Evolutionary conservation across 2,797 vertebrate species (phyloP), one percentile per base, ranked within the genome.

Genomic region (Cheirogaleus major): DNA sequence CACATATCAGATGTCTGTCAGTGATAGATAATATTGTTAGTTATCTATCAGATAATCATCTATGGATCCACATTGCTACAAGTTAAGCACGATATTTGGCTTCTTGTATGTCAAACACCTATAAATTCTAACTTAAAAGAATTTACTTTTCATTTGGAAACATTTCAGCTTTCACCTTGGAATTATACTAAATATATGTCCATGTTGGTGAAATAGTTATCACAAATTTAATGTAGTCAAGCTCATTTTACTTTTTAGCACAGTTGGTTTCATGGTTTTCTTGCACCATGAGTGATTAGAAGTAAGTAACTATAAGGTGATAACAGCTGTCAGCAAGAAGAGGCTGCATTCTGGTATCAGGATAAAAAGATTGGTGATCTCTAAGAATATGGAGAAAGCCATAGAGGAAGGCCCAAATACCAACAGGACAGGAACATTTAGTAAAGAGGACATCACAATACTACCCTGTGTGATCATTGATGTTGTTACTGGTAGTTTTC

Each of bases 201-300:
- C 78, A 57, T 15, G 48, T 82, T n/a, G n/a, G 82, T 92, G 73
- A 90, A 94, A 92, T 76, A 45, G 7, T 72, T 94, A 50, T 89
- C 41, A 76, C 12, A 94, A 87, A 35, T 43, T 70, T 50, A 84
- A 4, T 55, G n/a, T 80, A 38, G 59, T 75, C 4, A 43, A 87
- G 23, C 18, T 23, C 23, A 80, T 70, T 94, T 88, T 61, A 78
- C 76, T 86, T 91, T 94, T 87, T 79, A 95, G 32, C 45, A 67
- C 25, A 85, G 38, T 61, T 87, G 61, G 6, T 87, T 90, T 55
- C 45, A 2, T 82, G 35, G 12, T 65, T 86, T 90, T 78, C 25
- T 94, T 95, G 27, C 25, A 82, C 25, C 25, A 38, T 86, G 69
- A 9, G 61, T 93, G n/a, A 91, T 94, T 84, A 84, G 76, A 94